Percentiles rank a stretch among this genome's conserved stretches.
phyloP scores from a whole-genome alignment of 2,888 invertebrate genomes.

The Carpatolechia fugitivella region DNA sequence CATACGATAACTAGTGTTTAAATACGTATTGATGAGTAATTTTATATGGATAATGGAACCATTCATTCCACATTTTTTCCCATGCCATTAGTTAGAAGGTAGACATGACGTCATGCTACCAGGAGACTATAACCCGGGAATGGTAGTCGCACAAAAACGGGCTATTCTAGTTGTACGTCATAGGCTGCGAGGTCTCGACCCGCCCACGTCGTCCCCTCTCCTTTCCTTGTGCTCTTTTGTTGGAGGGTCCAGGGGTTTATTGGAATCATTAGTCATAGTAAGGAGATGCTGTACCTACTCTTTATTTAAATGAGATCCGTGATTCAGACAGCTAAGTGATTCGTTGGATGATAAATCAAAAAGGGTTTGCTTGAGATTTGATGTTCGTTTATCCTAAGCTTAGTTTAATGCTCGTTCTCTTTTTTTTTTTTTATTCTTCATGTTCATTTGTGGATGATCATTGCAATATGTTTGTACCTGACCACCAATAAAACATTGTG shows the following conservation, averaged over 20 bases:
- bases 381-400: no score
- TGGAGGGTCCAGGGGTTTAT: constrained; percentile 4
- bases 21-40: background rate
- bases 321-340: background rate
- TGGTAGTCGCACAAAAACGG: constrained; percentile 16
- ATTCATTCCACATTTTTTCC: background rate
- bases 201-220: constrained; percentile 17
- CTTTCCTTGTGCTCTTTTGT: background rate
- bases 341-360: background rate
- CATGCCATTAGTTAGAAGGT: constrained; percentile 33
- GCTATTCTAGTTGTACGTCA: background rate
- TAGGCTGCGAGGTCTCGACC: constrained; percentile 26
- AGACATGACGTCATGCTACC: constrained; percentile 51
- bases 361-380: no score
- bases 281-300: background rate
- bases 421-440: no score
- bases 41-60: background rate
- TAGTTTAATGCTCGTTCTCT: no score
- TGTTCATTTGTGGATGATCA: no score
- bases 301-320: background rate
- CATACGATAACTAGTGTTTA: background rate
- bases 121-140: constrained; percentile 47
- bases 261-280: constrained; percentile 4
- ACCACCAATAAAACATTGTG: no score
- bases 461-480: no score